Evolutionary conservation across 2,113 vertebrate species (phyloP).

Genomic region (Nesogale talazaci): DNA sequence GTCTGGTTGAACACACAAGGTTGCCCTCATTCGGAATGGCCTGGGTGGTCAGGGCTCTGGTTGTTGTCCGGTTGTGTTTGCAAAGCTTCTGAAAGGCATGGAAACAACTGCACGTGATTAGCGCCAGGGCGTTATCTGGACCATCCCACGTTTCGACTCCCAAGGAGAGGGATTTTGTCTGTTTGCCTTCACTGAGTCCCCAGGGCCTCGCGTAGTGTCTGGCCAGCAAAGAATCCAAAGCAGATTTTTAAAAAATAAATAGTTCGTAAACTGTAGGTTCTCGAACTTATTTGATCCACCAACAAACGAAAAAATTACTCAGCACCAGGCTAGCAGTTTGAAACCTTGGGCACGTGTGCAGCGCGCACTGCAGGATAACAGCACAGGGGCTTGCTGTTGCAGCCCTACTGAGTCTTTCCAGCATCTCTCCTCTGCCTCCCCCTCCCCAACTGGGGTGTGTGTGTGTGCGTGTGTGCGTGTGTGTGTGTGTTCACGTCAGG

Average conservation of each 20-base stretch:
- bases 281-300: too few species aligned
- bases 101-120: background rate
- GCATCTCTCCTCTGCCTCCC: too few species aligned
- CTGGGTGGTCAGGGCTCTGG: background rate
- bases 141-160: background rate
- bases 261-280: background rate
- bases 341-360: too few species aligned
- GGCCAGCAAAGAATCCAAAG: background rate
- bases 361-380: too few species aligned
- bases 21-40: background rate
- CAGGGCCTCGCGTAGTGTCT: background rate
- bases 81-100: background rate
- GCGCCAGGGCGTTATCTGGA: background rate
- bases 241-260: background rate
- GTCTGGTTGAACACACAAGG: background rate
- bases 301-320: too few species aligned
- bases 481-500: too few species aligned
- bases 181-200: background rate
- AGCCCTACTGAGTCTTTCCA: too few species aligned
- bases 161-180: background rate
- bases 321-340: too few species aligned
- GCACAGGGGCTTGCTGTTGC: too few species aligned
- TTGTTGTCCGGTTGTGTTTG: background rate
- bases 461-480: too few species aligned
- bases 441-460: too few species aligned